These are phyloP conservation scores for Clytia hemisphaerica DNA, from an alignment of 30 jellyfish, hydroid and myxozoan species.

Conservation along the genomic window DNA sequence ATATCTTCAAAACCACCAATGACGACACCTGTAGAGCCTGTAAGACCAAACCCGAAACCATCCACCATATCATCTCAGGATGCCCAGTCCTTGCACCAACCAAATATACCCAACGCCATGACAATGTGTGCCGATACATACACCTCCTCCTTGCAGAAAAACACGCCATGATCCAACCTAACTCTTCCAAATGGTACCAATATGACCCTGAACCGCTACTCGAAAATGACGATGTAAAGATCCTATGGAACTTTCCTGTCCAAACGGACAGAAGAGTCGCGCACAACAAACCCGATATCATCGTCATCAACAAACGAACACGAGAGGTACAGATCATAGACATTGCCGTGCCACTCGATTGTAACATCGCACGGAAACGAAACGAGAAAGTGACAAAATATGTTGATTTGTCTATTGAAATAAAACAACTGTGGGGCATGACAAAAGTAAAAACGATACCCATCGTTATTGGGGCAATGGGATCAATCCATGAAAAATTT, in stretches of 20 bases:
- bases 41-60: constrained; percentile 20
- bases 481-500: too few species aligned
- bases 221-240: background rate
- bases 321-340: background rate
- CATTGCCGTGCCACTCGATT: constrained; percentile 7
- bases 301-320: background rate
- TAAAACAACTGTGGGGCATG: constrained; percentile 13
- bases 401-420: constrained; percentile 25
- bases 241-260: background rate
- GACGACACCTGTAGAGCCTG: constrained; percentile 30
- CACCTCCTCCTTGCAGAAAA: background rate
- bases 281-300: background rate
- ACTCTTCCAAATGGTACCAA: background rate
- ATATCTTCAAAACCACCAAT: constrained; percentile 30
- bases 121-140: background rate
- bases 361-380: constrained; percentile 1
- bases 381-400: too few species aligned
- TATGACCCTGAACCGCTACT: background rate
- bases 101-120: background rate
- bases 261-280: background rate
- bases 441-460: constrained; percentile 18
- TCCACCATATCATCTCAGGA: constrained; percentile 29
- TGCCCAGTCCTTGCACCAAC: constrained; percentile 8
- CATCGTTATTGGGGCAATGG: constrained; percentile 19
- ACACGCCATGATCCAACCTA: background rate